Conservation (phyloP, 2,113 vertebrate genomes). For the Megaleporinus macrocephalus region DNA sequence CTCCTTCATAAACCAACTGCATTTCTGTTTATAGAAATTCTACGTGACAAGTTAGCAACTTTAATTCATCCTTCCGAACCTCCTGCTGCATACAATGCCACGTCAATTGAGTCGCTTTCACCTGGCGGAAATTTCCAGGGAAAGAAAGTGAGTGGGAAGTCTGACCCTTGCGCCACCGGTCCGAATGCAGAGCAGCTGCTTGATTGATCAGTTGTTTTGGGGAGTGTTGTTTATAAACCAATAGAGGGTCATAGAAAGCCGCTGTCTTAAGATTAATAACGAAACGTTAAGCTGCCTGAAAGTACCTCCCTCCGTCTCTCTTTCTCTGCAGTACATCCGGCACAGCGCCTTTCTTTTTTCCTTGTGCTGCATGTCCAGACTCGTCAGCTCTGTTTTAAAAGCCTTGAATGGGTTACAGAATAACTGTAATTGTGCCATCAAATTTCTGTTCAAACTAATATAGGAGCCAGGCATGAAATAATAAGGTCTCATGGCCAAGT, state of each 20-base stretch:
- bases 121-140: neutral
- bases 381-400: too few relatives aligned
- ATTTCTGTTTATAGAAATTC: slow-evolving; percentile 72
- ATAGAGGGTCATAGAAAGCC: too few relatives aligned
- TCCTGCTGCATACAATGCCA: slow-evolving; percentile 37
- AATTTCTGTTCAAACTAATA: too few relatives aligned
- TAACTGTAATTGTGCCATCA: too few relatives aligned
- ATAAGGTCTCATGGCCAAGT: too few relatives aligned
- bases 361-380: too few relatives aligned
- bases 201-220: neutral
- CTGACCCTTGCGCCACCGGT: neutral
- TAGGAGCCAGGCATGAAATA: too few relatives aligned
- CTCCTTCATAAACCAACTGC: slow-evolving; percentile 10
- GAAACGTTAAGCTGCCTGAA: slow-evolving; percentile 1
- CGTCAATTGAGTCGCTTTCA: neutral
- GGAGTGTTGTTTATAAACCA: too few relatives aligned
- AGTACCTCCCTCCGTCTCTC: neutral
- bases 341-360: too few relatives aligned
- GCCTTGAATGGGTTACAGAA: too few relatives aligned
- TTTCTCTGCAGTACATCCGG: too few relatives aligned
- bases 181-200: neutral
- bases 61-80: slow-evolving; percentile 65
- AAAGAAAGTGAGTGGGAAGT: neutral
- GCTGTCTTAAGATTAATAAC: slow-evolving; percentile 18
- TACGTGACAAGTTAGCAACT: slow-evolving; percentile 66